Percentiles rank a stretch among this genome's conserved stretches.
phyloP scores from a whole-genome alignment of 2,888 invertebrate species.

The Rugalucina vietnamica region DNA sequence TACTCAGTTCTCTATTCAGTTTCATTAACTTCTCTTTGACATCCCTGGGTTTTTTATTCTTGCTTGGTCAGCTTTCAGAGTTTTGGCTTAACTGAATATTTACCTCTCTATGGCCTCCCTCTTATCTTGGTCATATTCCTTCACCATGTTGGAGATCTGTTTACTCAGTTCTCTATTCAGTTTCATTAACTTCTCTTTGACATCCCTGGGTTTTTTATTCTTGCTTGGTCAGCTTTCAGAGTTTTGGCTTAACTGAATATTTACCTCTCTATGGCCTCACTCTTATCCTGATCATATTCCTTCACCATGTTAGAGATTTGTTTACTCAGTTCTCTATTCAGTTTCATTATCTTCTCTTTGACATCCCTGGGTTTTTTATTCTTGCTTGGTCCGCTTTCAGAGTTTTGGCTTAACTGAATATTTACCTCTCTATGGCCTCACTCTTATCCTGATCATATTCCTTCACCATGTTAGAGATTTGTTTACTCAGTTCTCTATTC shows the following conservation, averaged over 20 bases:
- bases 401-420: too few species aligned
- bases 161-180: conserved; percentile 78
- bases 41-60: too few species aligned
- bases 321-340: conserved; percentile 78
- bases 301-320: conserved; percentile 79
- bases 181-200: conserved; percentile 76
- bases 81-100: too few species aligned
- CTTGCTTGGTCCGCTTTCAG: too few species aligned
- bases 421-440: conserved; percentile 76
- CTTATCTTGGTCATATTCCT: conserved; percentile 80
- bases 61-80: too few species aligned
- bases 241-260: too few species aligned
- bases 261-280: conserved; percentile 77
- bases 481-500: conserved; percentile 78
- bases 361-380: too few species aligned
- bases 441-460: conserved; percentile 80
- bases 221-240: too few species aligned
- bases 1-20: conserved; percentile 78
- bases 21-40: conserved; percentile 77
- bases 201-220: too few species aligned
- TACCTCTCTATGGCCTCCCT: conserved; percentile 77
- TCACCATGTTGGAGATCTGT: conserved; percentile 79
- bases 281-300: conserved; percentile 80
- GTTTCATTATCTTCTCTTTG: conserved; percentile 76
- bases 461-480: conserved; percentile 79